Conservation (phyloP, 2,888 invertebrate species). For the Ctenicera cuprea region DNA sequence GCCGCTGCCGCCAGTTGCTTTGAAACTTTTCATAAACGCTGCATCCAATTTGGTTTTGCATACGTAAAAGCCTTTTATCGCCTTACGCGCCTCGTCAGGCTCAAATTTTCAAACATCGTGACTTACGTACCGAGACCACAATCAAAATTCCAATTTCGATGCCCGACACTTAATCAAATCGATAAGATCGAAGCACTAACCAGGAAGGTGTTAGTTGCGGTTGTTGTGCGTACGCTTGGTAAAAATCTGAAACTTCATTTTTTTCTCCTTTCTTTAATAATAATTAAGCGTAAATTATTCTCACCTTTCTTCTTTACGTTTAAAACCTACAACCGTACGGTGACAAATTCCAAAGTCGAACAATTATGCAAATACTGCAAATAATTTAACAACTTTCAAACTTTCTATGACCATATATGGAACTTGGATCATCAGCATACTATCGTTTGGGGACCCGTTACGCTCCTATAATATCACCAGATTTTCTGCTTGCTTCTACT, state of each 20-base stretch:
- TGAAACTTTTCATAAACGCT: conserved; percentile 37
- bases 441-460: conserved; percentile 31
- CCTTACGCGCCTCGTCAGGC: neutral
- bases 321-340: neutral
- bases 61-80: conserved; percentile 29
- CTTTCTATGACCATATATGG: conserved; percentile 37
- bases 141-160: conserved; percentile 33
- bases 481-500: conserved; percentile 19
- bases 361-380: conserved; percentile 38
- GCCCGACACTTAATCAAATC: conserved; percentile 32
- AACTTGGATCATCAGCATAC: conserved; percentile 29
- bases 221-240: neutral
- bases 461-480: neutral
- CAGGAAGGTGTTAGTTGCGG: conserved; percentile 10
- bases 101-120: conserved; percentile 5
- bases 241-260: conserved; percentile 19
- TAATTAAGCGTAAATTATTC: conserved; percentile 12
- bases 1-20: conserved; percentile 26
- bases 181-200: conserved; percentile 17
- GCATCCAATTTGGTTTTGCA: conserved; percentile 31
- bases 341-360: conserved; percentile 10
- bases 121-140: neutral
- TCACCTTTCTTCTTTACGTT: neutral
- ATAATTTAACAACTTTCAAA: conserved; percentile 34
- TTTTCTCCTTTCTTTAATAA: neutral